A percentile compares a stretch with the other conserved stretches of the same genome.
phyloP scores from a whole-genome alignment of 2,797 vertebrate genomes.

The Centroberyx gerrardi region DNA sequence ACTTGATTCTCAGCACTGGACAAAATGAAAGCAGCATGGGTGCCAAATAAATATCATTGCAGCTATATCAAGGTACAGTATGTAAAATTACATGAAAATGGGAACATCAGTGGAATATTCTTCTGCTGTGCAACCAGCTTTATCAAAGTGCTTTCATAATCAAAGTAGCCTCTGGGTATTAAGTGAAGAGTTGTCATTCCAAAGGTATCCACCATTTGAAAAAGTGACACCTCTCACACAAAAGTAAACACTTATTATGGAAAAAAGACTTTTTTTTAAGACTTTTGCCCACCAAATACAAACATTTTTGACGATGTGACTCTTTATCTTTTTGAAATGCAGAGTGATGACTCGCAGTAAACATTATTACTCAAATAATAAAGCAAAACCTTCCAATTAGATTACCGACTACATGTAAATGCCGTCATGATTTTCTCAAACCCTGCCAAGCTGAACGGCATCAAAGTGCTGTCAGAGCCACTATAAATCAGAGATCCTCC shows the following conservation, averaged over 20 bases:
- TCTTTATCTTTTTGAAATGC: no score
- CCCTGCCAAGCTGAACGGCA: background rate
- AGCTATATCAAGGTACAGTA: background rate
- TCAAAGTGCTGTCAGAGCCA: background rate
- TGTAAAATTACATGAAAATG: background rate
- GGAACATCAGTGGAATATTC: no score
- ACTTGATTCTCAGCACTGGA: no score
- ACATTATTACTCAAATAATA: background rate
- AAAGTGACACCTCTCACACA: background rate
- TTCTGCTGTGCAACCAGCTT: no score
- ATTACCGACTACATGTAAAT: background rate
- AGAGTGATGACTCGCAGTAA: no score
- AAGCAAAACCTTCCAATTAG: background rate
- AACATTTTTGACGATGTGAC: no score
- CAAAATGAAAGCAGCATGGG: no score
- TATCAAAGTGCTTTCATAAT: no score
- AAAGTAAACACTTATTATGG: background rate
- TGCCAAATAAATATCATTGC: no score
- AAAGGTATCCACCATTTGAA: no score
- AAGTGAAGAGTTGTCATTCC: no score
- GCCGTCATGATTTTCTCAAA: background rate
- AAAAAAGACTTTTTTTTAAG: background rate
- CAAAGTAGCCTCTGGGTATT: no score
- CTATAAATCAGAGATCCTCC: slow-evolving; percentile 20
- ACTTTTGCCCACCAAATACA: background rate